Conservation (phyloP, 1,140 invertebrate species). For the Philaenus spumarius region DNA sequence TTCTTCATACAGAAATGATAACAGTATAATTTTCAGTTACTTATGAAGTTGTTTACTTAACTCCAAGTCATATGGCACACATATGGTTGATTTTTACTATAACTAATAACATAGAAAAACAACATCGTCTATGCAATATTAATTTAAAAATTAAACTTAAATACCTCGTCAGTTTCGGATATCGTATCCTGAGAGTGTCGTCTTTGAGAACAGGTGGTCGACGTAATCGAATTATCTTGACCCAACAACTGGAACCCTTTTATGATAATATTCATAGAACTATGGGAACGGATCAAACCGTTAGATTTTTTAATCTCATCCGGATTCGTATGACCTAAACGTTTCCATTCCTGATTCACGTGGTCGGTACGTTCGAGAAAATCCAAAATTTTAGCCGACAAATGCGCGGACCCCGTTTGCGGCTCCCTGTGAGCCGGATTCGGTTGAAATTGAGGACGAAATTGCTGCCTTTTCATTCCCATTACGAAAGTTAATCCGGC, state of each 20-base stretch:
- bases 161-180: conserved; percentile 16
- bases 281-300: conserved; percentile 55
- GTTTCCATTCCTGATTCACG: conserved; percentile 74
- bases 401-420: conserved; percentile 62
- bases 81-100: too few relatives aligned
- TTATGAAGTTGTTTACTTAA: too few relatives aligned
- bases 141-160: neutral
- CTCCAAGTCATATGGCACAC: too few relatives aligned
- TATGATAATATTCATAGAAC: conserved; percentile 70
- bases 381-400: conserved; percentile 66
- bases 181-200: neutral
- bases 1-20: too few relatives aligned
- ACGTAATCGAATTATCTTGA: neutral
- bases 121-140: too few relatives aligned
- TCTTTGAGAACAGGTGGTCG: neutral
- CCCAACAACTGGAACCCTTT: conserved; percentile 62
- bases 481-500: neutral
- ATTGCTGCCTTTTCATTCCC: conserved; percentile 29
- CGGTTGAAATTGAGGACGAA: conserved; percentile 34
- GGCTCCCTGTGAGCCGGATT: conserved; percentile 65
- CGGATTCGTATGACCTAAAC: neutral
- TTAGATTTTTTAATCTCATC: conserved; percentile 30
- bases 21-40: too few relatives aligned
- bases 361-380: conserved; percentile 60
- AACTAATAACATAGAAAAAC: too few relatives aligned